Percentiles rank a stretch among this genome's conserved stretches.
Evolutionary conservation across 2,797 vertebrate species (phyloP).

Genomic region (Eulemur rubriventer): DNA sequence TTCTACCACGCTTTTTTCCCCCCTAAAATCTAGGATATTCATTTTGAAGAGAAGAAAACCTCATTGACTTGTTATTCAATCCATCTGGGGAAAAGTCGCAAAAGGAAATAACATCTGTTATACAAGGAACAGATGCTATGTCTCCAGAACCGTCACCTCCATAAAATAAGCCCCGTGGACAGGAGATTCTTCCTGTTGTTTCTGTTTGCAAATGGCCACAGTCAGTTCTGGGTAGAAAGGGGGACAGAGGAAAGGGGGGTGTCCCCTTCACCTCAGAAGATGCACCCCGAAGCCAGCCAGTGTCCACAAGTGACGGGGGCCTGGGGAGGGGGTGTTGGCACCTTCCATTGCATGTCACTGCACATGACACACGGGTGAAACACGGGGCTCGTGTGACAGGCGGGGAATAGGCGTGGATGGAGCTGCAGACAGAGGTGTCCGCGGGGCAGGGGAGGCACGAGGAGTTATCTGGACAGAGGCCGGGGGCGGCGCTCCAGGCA

Average conservation of each 20-base stretch:
- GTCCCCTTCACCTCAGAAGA: not conserved
- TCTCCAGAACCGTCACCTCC: not conserved
- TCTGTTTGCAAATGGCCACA: not conserved
- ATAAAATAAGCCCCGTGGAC: not conserved
- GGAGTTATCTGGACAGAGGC: not conserved
- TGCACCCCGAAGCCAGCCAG: not conserved
- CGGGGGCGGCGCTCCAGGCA: not conserved
- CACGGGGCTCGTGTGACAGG: not conserved
- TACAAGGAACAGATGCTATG: not conserved
- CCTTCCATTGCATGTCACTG: accelerated
- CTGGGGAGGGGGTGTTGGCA: accelerated
- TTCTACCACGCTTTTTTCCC: not conserved
- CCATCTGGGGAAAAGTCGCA: not conserved
- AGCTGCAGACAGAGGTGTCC: too few species aligned
- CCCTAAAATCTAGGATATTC: not conserved
- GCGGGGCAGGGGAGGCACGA: too few species aligned
- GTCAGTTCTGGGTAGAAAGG: not conserved
- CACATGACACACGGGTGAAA: accelerated
- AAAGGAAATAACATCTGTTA: not conserved
- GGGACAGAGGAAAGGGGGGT: not conserved
- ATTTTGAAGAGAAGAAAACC: not conserved
- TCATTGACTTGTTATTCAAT: not conserved
- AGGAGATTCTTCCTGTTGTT: not conserved
- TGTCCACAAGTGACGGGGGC: not conserved
- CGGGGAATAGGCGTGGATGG: accelerated